Evolutionary conservation across 2,888 invertebrate genomes (phyloP), one percentile per base, ranked within the genome.

Genomic region (Iphiclides podalirius): DNA sequence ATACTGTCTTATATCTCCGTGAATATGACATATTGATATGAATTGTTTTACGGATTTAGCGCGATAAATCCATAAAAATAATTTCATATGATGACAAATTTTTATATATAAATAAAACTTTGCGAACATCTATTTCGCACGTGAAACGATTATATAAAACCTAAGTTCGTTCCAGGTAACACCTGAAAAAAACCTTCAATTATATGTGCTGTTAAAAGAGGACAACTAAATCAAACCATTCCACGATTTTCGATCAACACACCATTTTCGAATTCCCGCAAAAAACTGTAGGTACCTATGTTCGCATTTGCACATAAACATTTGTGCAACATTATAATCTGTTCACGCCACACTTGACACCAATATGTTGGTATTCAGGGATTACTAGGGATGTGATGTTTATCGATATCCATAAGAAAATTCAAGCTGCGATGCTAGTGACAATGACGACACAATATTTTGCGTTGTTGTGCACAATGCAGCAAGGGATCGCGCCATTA

Each of bases 341-440:
- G 53, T 71, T 78, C 83, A 87, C 83, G 88, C 59, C 80, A 83
- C 87, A 87, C 88, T 88, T 88, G 85, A 85, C 80, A 74, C 78
- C 79, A 85, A 85, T 82, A 73, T 60, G 62, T 49, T 49, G 50
- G 61, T 68, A 73, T 82, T 80, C 71, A 47, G 56, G 82, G 84
- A 86, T 86, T 85, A 85, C 70, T 60, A 9, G 23, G 9, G 43
- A 37, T 37, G 60, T 66, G 69, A 85, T 85, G 74, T 73, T 81
- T 83, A 85, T 85, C 84, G 77, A 79, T 78, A 79, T 79, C 70
- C 65, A 63, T 64, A 60, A 31, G 75, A 77, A 79, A 81, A 83
- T 75, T 3, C 31, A 23, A 62, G 59, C 61, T 58, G 54, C 61
- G 65, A 61, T 61, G 59, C 62, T 63, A 67, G 65, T 64, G 74